Percentiles rank a stretch among this genome's conserved stretches.
Evolutionary conservation across 53 echinoderm and acorn worm species (phyloP).

Genomic region (Stichopus horrens): DNA sequence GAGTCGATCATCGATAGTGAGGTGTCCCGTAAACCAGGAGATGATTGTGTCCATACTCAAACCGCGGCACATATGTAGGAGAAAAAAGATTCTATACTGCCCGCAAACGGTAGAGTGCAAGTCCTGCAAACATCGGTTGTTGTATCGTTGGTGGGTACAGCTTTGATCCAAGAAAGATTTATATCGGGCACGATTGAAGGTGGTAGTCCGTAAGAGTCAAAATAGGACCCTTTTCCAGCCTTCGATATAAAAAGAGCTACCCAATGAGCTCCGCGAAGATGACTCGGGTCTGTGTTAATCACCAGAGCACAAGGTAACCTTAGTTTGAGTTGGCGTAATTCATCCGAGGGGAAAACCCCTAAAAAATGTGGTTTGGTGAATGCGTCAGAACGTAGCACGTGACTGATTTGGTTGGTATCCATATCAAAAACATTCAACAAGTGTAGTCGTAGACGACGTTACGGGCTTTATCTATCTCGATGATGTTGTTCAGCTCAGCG

Average conservation of each 20-base stretch:
- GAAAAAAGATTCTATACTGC: conserved; percentile 59
- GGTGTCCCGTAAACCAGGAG: not conserved
- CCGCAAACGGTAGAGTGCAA: conserved; percentile 58
- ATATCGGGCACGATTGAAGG: conserved; percentile 2
- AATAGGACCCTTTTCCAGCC: conserved; percentile 51
- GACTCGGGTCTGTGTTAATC: conserved; percentile 55
- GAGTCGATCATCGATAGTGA: not conserved
- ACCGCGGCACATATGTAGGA: conserved; percentile 51
- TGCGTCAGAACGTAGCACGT: conserved; percentile 23
- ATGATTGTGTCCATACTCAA: not conserved
- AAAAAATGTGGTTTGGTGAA: not conserved
- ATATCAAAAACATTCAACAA: not conserved
- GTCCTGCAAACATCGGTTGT: conserved; percentile 46
- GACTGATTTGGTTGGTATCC: conserved; percentile 18
- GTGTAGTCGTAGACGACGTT: conserved; percentile 56
- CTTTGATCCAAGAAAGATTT: conserved; percentile 19
- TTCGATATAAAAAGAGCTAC: conserved; percentile 55
- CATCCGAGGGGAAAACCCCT: conserved; percentile 40
- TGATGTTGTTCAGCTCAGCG: conserved; percentile 52
- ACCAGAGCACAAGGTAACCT: conserved; percentile 1
- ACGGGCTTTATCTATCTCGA: conserved; percentile 53
- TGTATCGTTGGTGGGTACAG: not conserved
- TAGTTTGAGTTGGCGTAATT: not conserved
- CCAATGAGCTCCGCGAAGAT: conserved; percentile 67
- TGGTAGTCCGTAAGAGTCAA: conserved; percentile 66